Evolutionary conservation across 23 tunicate species (phyloP).

Genomic region (Trididemnum clinides): DNA sequence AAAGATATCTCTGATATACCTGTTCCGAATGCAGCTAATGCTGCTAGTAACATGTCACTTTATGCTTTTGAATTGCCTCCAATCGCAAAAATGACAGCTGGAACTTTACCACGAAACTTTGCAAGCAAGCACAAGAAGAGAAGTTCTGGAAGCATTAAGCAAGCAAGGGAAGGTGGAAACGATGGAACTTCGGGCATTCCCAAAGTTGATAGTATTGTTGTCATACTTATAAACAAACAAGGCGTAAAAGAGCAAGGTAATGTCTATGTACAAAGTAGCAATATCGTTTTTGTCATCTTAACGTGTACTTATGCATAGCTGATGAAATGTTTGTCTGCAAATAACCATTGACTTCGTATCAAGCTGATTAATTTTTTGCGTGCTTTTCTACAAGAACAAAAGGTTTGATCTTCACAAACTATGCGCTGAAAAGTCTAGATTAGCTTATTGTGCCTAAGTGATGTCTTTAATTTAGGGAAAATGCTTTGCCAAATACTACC

Average conservation of each 20-base stretch:
- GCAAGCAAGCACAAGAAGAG: slow-evolving; percentile 70
- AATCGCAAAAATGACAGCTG: slow-evolving; percentile 76
- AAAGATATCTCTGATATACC: slow-evolving; percentile 45
- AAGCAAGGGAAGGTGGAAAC: slow-evolving; percentile 8
- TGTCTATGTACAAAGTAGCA: too few relatives aligned
- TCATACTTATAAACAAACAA: slow-evolving; percentile 67
- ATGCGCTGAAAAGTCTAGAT: too few relatives aligned
- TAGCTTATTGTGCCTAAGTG: too few relatives aligned
- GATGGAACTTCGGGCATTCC: neutral
- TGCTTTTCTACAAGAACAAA: too few relatives aligned
- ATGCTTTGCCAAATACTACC: too few relatives aligned
- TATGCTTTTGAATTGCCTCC: slow-evolving; percentile 92
- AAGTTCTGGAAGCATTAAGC: slow-evolving; percentile 33
- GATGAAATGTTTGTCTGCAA: too few relatives aligned
- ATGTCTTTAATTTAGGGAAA: too few relatives aligned
- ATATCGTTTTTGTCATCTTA: too few relatives aligned
- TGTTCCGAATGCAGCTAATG: neutral
- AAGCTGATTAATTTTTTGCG: too few relatives aligned
- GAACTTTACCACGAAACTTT: slow-evolving; percentile 91
- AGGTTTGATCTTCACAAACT: too few relatives aligned
- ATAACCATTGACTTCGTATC: too few relatives aligned
- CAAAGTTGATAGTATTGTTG: slow-evolving; percentile 48
- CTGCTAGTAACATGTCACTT: slow-evolving; percentile 36
- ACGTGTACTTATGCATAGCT: too few relatives aligned
- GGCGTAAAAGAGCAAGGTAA: slow-evolving; percentile 63